These are phyloP conservation scores for Apotomis capreana DNA, from an alignment of 2,888 invertebrate genomes.

Conservation along the genomic window DNA sequence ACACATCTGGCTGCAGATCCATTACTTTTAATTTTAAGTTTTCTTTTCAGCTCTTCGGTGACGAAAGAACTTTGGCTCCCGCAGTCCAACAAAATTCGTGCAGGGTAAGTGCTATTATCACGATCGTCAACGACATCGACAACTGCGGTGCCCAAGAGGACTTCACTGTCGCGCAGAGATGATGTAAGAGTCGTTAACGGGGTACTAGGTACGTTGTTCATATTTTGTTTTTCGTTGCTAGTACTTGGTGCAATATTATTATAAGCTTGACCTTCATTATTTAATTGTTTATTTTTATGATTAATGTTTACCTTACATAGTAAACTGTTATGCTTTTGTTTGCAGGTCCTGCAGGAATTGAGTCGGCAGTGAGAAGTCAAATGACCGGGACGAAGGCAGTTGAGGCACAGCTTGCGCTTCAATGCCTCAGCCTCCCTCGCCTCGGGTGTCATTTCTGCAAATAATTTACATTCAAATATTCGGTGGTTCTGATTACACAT, in stretches of 20 bases:
- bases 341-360: no score
- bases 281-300: no score
- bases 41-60: constrained; percentile 11
- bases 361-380: no score
- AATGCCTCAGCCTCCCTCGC: constrained; percentile 4
- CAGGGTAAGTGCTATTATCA: constrained; percentile 1
- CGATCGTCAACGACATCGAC: constrained; percentile 4
- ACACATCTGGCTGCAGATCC: background rate
- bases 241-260: no score
- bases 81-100: constrained; percentile 14
- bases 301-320: no score
- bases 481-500: constrained; percentile 10
- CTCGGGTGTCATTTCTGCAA: constrained; percentile 3
- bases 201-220: constrained; percentile 2
- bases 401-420: constrained; percentile 10
- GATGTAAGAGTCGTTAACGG: constrained; percentile 7
- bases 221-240: no score
- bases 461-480: constrained; percentile 5
- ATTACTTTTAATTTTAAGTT: constrained; percentile 16
- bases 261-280: no score
- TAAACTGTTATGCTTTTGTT: no score
- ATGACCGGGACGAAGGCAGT: constrained; percentile 10
- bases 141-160: constrained; percentile 6
- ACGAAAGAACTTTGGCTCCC: constrained; percentile 11
- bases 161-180: background rate